phyloP scores from a whole-genome alignment of 2,113 vertebrate species.

The Silurus glanis region DNA sequence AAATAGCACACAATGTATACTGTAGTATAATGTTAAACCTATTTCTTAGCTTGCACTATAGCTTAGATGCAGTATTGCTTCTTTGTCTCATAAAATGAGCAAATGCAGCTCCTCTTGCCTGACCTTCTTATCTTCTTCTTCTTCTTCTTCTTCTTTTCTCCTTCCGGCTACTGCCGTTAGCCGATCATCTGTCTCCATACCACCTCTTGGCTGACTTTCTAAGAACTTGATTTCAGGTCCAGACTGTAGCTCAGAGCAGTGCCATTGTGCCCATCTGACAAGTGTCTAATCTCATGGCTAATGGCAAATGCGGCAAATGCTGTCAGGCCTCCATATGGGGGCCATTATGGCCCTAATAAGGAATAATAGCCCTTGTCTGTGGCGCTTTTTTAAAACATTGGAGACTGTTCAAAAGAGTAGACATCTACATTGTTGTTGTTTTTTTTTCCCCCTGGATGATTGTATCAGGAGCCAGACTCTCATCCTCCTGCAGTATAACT shows the following conservation, averaged over 20 bases:
- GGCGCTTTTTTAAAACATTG: background rate
- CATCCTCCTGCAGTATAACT: background rate
- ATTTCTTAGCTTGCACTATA: background rate
- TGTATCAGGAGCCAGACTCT: background rate
- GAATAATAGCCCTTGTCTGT: slow-evolving; percentile 63
- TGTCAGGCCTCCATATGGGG: slow-evolving; percentile 56
- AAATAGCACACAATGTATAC: background rate
- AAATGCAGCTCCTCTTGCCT: slow-evolving; percentile 23
- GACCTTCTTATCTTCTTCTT: slow-evolving; percentile 22
- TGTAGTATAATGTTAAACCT: background rate
- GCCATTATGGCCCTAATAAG: slow-evolving; percentile 60
- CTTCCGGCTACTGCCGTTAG: too few relatives aligned
- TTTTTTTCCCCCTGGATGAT: background rate
- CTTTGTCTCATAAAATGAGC: background rate
- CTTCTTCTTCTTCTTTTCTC: too few relatives aligned
- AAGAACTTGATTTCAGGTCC: slow-evolving; percentile 33
- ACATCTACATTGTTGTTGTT: background rate
- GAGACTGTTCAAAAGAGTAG: background rate
- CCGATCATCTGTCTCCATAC: too few relatives aligned
- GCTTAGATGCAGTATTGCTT: background rate
- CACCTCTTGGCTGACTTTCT: slow-evolving; percentile 33
- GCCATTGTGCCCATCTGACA: slow-evolving; percentile 64
- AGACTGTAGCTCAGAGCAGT: slow-evolving; percentile 57
- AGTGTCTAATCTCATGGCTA: slow-evolving; percentile 64
- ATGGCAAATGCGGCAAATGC: slow-evolving; percentile 61